Evolutionary conservation across 2,888 invertebrate genomes (phyloP), one percentile per base, ranked within the genome.

Genomic region (Lissonota sp.): DNA sequence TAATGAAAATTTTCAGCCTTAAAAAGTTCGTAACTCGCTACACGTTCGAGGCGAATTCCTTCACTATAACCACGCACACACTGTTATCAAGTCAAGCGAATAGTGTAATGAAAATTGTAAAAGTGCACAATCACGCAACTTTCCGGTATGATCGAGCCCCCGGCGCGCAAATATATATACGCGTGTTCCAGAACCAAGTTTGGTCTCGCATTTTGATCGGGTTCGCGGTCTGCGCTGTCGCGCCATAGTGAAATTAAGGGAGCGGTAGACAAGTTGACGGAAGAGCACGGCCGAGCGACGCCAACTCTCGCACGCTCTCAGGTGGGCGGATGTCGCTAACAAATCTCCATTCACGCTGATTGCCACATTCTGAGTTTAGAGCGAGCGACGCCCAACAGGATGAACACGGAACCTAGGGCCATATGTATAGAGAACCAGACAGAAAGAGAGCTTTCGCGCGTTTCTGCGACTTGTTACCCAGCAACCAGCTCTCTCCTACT

Each of bases 291-390:
- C 44, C 39, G 63, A 49, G 63, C 77, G 66, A 60, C 69, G 53
- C 72, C 53, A 55, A 49, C 42, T 44, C 44, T 44, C 44, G 69
- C 44, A 44, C 44, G 69, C 44, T 42, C 64, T 60, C 55, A 79
- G 72, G 70, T 42, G 83, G 71, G 77, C 75, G 64, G 77, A 72
- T 78, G 76, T 80, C 79, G 84, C 86, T 87, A 87, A 88, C 87
- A 88, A 88, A 88, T 88, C 86, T 85, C 87, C 84, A 88, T 88
- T 88, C 88, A 86, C 84, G 84, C 83, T 86, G 87, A 88, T 88
- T 86, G 87, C 86, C 87, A 86, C 76, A 84, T 85, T 87, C 84
- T 81, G 85, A 83, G 83, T 85, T 85, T 86, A 72, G 67, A 74
- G 75, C 78, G 75, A 74, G 71, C 42, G 51, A 49, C 53, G 58